Conservation (phyloP, 2,113 vertebrate species). For the Conger conger region DNA sequence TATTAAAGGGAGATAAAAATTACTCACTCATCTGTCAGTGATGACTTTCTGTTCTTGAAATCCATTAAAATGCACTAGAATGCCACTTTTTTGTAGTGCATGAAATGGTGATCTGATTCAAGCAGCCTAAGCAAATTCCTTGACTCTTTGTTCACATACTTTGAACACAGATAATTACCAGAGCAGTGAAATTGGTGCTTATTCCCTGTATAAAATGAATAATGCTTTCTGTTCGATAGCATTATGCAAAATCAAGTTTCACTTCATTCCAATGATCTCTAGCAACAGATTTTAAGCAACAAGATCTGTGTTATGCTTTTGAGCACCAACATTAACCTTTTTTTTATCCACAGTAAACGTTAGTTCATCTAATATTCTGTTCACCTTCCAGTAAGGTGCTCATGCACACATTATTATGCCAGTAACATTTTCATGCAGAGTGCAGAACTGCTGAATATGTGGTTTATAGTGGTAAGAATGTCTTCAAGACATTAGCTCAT, state of each 20-base stretch:
- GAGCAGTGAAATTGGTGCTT: too few relatives aligned
- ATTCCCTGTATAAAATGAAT: too few relatives aligned
- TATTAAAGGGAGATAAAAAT: background rate
- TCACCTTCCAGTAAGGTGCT: background rate
- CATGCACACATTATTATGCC: background rate
- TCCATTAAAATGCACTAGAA: background rate
- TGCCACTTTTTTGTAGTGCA: background rate
- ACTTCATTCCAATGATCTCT: background rate
- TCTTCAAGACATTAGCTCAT: too few relatives aligned
- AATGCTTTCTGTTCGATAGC: too few relatives aligned
- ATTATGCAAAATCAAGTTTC: too few relatives aligned
- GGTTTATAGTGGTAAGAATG: too few relatives aligned
- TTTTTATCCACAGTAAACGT: background rate
- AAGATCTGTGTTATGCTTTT: too few relatives aligned
- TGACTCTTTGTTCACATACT: background rate
- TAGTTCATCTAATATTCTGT: too few relatives aligned
- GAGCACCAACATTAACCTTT: background rate
- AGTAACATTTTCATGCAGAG: too few relatives aligned
- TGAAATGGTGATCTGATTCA: background rate
- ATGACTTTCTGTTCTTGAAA: slow-evolving; percentile 11
- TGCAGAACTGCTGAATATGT: too few relatives aligned
- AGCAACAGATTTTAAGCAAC: background rate
- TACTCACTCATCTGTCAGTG: slow-evolving; percentile 3
- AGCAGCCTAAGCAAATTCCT: background rate
- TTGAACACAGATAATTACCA: background rate